A percentile compares a stretch with the other conserved stretches of the same genome.
Conservation (phyloP, 2,113 vertebrate genomes). For the Lepus timidus region DNA sequence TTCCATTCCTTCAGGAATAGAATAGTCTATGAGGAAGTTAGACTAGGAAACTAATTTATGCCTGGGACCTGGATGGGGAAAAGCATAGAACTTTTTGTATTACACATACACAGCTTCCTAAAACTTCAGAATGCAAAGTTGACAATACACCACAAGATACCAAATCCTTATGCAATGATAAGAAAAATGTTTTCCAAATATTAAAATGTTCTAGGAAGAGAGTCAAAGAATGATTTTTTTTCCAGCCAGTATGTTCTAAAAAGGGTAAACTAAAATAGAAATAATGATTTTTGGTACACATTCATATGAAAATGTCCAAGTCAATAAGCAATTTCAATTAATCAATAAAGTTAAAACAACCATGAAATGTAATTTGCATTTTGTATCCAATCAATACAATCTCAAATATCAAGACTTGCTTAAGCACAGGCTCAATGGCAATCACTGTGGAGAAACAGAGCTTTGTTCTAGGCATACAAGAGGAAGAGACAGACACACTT, state of each 20-base stretch:
- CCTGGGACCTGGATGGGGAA: neutral
- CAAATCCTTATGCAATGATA: constrained; percentile 33
- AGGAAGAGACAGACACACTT: constrained; percentile 31
- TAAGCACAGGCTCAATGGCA: constrained; percentile 18
- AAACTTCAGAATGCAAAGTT: constrained; percentile 23
- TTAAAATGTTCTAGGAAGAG: constrained; percentile 49
- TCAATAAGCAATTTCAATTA: constrained; percentile 73
- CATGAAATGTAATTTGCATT: constrained; percentile 60
- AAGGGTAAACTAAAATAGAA: constrained; percentile 28
- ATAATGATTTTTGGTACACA: constrained; percentile 35
- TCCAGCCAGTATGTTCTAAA: constrained; percentile 49
- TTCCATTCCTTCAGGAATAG: constrained; percentile 57
- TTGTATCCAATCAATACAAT: constrained; percentile 36
- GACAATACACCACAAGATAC: neutral
- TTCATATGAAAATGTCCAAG: neutral
- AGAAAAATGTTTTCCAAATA: constrained; percentile 10
- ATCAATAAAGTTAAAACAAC: constrained; percentile 72
- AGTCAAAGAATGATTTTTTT: neutral
- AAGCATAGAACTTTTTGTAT: constrained; percentile 13
- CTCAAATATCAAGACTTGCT: constrained; percentile 50
- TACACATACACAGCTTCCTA: neutral
- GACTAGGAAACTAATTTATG: constrained; percentile 9
- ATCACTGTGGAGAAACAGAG: neutral
- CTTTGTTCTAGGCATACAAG: constrained; percentile 47
- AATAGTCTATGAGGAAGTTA: neutral